These are phyloP conservation scores for Brachyrhaphis roseni DNA, from an alignment of 2,797 vertebrate genomes.

Conservation along the genomic window DNA sequence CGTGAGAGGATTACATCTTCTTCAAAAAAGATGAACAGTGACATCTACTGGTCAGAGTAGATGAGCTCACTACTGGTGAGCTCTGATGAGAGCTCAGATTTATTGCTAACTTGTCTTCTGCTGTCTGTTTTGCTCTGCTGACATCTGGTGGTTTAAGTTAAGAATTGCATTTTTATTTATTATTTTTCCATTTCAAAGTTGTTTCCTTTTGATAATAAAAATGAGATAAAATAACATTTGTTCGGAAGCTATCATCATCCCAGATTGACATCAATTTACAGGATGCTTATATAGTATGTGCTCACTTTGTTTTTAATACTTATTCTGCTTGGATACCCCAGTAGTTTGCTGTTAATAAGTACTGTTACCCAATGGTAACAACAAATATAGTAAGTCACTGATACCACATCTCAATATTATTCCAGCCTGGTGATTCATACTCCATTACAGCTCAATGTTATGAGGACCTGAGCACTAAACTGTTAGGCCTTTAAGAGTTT, in stretches of 20 bases:
- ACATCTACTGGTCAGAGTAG: constrained; percentile 72
- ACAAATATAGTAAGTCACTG: constrained; percentile 25
- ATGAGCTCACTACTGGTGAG: no score
- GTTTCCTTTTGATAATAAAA: neutral
- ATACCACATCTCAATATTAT: constrained; percentile 42
- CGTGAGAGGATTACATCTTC: neutral
- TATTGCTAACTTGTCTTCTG: neutral
- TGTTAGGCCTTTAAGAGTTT: constrained; percentile 47
- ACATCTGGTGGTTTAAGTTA: constrained; percentile 63
- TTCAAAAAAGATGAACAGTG: neutral
- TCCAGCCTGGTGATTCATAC: constrained; percentile 58
- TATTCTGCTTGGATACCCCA: constrained; percentile 7
- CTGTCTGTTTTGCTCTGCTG: constrained; percentile 44
- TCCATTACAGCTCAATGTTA: constrained; percentile 64
- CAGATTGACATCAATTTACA: neutral
- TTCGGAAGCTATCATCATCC: neutral
- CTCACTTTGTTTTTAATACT: neutral
- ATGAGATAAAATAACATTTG: neutral
- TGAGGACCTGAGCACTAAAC: constrained; percentile 44
- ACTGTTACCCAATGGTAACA: constrained; percentile 1
- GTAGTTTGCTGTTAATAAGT: constrained; percentile 7
- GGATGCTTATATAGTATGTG: neutral
- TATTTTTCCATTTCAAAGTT: neutral
- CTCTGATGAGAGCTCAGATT: neutral
- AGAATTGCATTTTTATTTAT: constrained; percentile 47